Conservation (phyloP, 2,797 vertebrate genomes). For the Steatocranus sp. region DNA sequence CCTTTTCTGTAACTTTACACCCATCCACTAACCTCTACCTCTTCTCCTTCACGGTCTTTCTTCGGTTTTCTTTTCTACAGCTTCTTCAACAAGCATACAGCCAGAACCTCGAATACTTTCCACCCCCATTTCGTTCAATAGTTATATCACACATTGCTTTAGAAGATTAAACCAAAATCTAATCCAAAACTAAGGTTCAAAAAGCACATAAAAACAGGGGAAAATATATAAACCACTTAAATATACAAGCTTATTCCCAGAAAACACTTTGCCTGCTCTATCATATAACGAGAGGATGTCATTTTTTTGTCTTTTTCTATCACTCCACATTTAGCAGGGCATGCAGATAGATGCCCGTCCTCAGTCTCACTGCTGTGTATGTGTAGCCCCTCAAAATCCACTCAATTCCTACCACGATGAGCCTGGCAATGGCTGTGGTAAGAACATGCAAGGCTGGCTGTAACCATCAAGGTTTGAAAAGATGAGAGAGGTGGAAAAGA, state of each 20-base stretch:
- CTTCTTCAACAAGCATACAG: constrained; percentile 13
- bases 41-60: constrained; percentile 19
- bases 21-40: constrained; percentile 8
- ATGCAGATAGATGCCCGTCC: not conserved
- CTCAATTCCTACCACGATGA: not conserved
- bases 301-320: not conserved
- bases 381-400: not conserved
- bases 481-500: constrained; percentile 13
- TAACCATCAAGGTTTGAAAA: constrained; percentile 4
- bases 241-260: not conserved
- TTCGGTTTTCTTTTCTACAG: constrained; percentile 34
- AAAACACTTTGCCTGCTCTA: not conserved
- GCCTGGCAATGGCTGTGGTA: not conserved
- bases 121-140: constrained; percentile 53
- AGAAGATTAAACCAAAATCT: constrained; percentile 50
- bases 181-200: constrained; percentile 38
- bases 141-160: constrained; percentile 55
- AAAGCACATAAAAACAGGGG: not conserved
- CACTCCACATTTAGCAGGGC: not conserved
- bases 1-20: constrained; percentile 23
- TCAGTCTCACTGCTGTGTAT: not conserved
- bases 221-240: constrained; percentile 5
- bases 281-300: not conserved
- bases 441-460: not conserved
- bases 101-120: constrained; percentile 42